Base-by-base conservation (phyloP, 2,113 vertebrate species). In the Thinocorus orbignyianus region DNA sequence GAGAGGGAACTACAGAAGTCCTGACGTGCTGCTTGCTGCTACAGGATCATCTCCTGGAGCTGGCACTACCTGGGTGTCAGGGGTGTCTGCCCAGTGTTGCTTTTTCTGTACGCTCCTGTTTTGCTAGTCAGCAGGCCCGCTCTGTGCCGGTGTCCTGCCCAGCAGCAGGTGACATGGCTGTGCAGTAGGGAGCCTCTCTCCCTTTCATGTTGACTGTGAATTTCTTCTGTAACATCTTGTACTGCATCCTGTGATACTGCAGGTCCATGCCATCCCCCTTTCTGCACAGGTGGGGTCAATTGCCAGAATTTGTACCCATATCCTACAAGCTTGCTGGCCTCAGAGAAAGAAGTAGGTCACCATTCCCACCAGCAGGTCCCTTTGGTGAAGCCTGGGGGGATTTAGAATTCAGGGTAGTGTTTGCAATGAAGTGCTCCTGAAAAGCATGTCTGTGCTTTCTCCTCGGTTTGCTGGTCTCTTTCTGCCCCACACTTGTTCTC, bases 31-130 rank as follows among this genome's bases (percentile, higher is more conserved):
- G 12, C 65, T 74, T 79, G 26, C 33, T 88, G 61, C 64, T 30
- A 2, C 1, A 0, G 33, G 30, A 42, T 35, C 35, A 15, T 35
- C 10, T 61, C 28, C 24, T 30, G 54, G 18, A 25, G 6, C 44
- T 76, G 60, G 15, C n/a, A 31, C 42, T 64, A n/a, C 25, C 54
- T 58, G 31, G 7, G 12, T 73, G 9, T 81, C 3, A 2, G 28
- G 24, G 20, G 6, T 35, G 25, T 41, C 74, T 77, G 22, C 48
- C 55, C 44, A 52, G 51, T 1, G 1, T 17, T 92, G 24, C 42
- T 83, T 26, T 81, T 68, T 52, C 35, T 46, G 2, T 24, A 9
- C 1, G 0, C 17, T 78, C 49, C 33, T 9, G 1, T 55, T 78
- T 46, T 33, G 30, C 77, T 68, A 10, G 12, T 26, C 46, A 84